Evolutionary conservation across 2,113 vertebrate genomes (phyloP).

Genomic region (Dipodomys stephensi): DNA sequence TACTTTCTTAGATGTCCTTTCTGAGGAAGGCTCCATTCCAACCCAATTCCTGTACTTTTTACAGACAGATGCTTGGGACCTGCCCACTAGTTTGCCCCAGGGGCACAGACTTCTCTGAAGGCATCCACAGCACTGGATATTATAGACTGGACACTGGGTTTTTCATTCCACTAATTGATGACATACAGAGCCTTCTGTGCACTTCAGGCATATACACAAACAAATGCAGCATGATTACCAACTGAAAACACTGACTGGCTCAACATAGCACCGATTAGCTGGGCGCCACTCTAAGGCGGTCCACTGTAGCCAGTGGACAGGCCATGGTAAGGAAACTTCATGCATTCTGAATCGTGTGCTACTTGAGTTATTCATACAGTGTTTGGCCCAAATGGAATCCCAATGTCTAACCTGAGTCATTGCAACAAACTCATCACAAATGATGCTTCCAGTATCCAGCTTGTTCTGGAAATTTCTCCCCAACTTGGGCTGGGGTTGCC

Average conservation of each 20-base stretch:
- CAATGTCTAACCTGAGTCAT: background rate
- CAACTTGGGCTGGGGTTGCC: background rate
- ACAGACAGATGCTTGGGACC: background rate
- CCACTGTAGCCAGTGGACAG: background rate
- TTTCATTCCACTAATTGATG: slow-evolving; percentile 55
- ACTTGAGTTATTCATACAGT: background rate
- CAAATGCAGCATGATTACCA: slow-evolving; percentile 4
- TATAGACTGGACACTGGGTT: slow-evolving; percentile 37
- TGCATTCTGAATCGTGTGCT: background rate
- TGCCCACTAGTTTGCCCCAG: background rate
- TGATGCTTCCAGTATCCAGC: background rate
- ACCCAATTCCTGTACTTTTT: background rate
- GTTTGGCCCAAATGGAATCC: background rate
- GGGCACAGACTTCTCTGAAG: background rate
- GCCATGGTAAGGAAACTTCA: background rate
- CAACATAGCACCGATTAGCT: background rate
- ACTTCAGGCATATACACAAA: slow-evolving; percentile 34
- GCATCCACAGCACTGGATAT: background rate
- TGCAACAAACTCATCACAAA: background rate
- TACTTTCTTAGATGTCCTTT: background rate
- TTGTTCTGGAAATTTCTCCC: background rate
- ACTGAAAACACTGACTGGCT: background rate
- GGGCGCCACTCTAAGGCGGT: background rate
- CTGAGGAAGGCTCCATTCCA: slow-evolving; percentile 26
- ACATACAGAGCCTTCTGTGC: slow-evolving; percentile 41